Percentiles rank a stretch among this genome's conserved stretches.
These are phyloP conservation scores for Magallana angulata DNA, from an alignment of 1,140 invertebrate species.

Conservation along the genomic window DNA sequence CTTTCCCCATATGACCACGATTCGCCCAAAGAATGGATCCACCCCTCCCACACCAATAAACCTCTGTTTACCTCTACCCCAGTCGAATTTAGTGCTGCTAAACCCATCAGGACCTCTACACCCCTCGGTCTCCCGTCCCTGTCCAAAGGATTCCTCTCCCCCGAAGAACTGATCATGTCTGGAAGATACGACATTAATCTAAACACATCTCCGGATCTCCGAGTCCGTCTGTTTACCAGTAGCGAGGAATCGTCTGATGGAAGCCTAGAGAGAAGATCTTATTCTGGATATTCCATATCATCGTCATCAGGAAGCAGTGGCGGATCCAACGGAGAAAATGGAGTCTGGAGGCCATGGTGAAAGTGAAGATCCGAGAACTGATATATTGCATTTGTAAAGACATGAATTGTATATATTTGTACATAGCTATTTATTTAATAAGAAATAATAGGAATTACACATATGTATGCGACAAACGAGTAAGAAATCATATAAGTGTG, in stretches of 20 bases:
- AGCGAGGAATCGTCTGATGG: neutral
- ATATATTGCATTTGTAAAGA: too few relatives aligned
- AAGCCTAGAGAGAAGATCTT: neutral
- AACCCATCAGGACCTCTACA: slow-evolving; percentile 19
- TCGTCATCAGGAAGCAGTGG: neutral
- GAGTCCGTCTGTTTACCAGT: slow-evolving; percentile 27
- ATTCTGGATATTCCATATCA: neutral
- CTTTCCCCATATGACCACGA: too few relatives aligned
- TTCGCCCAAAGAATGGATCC: neutral
- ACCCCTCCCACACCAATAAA: slow-evolving; percentile 41
- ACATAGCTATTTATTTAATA: neutral
- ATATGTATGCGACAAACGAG: too few relatives aligned
- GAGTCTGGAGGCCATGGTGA: slow-evolving; percentile 30
- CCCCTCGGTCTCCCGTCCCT: neutral
- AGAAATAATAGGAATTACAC: too few relatives aligned
- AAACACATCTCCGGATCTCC: slow-evolving; percentile 25
- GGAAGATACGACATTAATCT: neutral
- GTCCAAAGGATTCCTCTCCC: neutral
- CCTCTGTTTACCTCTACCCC: slow-evolving; percentile 39
- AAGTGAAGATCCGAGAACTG: neutral
- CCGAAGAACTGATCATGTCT: slow-evolving; percentile 14
- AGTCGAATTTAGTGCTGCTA: neutral
- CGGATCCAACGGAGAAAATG: neutral
- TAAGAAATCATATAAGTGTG: too few relatives aligned
- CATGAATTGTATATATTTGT: slow-evolving; percentile 6